Evolutionary conservation across 2,113 vertebrate genomes (phyloP), one percentile per base, ranked within the genome.

Genomic region (Ophthalmolycus amberensis): DNA sequence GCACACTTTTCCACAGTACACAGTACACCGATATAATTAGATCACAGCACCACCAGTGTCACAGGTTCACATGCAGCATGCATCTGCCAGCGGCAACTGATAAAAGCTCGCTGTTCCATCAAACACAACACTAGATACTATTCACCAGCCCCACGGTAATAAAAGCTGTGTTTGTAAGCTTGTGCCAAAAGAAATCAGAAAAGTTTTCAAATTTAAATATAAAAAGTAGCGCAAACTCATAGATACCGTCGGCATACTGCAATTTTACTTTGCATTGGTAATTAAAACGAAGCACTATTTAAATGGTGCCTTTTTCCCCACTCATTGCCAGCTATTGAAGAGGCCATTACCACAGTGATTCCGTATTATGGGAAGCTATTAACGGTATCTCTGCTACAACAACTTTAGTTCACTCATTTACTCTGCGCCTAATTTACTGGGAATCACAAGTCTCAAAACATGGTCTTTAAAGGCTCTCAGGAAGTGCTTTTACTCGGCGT

Each of bases 11-110:
- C 29, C 79, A 87, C 42, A 66, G 25, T 25, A n/a, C 79, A 84
- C 70, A 64, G 69, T 78, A 52, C 79, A 58, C 50, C 54, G 82
- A 84, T 93, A 93, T 92, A 90, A 94, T 94, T 94, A 93, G 93
- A 91, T 85, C 76, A 80, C 89, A 72, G 70, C 82, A 85, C 59
- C 89, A 86, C 56, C 73, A 88, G 78, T 91, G 86, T 93, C 89
- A 86, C 88, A 85, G 87, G 90, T 88, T 91, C 83, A 77, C 70
- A 91, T 90, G 86, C 79, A 75, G 88, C 58, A 70, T 86, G 82
- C 67, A 84, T 84, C 77, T 87, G 81, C 91, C 89, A 85, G 85
- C 42, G 54, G 85, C 90, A 71, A 79, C 81, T 82, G 85, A 92
- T 89, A 85, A 87, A 85, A 82, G 71, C 84, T 58, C 6, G 66